Percentiles rank a stretch among this genome's conserved stretches.
These are phyloP conservation scores for Enteromius unitaeniatus DNA, from an alignment of 2,797 vertebrate species.

Conservation along the genomic window DNA sequence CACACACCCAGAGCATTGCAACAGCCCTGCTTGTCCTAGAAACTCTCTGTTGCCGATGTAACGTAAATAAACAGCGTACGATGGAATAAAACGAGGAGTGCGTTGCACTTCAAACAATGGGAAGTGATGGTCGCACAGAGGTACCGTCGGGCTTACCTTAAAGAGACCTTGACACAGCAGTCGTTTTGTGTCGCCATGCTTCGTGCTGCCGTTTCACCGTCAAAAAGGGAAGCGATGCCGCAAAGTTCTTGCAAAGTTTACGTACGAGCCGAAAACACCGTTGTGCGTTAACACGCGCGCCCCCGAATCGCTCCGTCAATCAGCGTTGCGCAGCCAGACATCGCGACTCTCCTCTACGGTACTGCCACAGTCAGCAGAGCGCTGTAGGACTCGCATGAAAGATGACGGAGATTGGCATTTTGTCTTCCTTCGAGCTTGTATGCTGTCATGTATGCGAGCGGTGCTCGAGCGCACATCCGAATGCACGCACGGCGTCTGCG, in stretches of 20 bases:
- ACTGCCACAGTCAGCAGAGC: background rate
- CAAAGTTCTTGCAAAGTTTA: conserved; percentile 39
- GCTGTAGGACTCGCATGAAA: conserved; percentile 36
- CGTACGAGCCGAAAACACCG: conserved; percentile 40
- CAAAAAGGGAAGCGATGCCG: conserved; percentile 47
- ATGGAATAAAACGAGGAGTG: background rate
- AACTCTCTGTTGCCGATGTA: background rate
- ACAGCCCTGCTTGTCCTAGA: background rate
- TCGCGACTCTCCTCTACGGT: conserved; percentile 1
- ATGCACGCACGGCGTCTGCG: conserved; percentile 46
- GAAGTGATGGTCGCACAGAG: background rate
- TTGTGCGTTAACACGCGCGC: conserved; percentile 55
- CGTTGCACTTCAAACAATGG: background rate
- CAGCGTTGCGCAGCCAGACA: conserved; percentile 52
- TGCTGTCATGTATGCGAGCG: conserved; percentile 67
- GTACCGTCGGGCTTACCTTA: conserved; percentile 83
- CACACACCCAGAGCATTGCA: conserved; percentile 61
- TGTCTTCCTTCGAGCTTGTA: conserved; percentile 58
- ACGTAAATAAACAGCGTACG: background rate
- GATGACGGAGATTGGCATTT: conserved; percentile 41
- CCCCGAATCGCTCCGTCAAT: conserved; percentile 62
- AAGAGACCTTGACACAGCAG: conserved; percentile 92
- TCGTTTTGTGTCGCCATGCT: conserved; percentile 88
- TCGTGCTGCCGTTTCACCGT: conserved; percentile 47
- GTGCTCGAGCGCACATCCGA: conserved; percentile 48